Percentiles rank a stretch among this genome's conserved stretches.
Conservation (phyloP, 1,140 invertebrate species). For the Drosophila pectinifera region DNA sequence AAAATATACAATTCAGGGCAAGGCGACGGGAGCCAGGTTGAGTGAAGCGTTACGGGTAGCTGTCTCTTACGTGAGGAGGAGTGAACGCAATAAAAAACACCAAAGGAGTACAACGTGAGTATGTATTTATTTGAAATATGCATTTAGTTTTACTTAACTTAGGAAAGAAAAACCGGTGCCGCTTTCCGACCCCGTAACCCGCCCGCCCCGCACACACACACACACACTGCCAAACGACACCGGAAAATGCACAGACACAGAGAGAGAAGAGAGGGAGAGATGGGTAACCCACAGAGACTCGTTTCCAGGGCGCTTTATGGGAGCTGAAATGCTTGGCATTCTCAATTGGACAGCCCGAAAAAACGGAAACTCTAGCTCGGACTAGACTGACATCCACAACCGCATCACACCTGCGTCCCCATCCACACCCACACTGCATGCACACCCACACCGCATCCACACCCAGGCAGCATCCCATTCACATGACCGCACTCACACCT, state of each 20-base stretch:
- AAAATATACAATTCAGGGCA: not conserved
- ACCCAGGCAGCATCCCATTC: slow-evolving; percentile 12
- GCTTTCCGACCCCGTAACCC: slow-evolving; percentile 69
- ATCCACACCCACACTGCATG: slow-evolving; percentile 18
- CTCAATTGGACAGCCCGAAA: slow-evolving; percentile 46
- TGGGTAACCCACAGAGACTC: not conserved
- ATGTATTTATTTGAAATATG: slow-evolving; percentile 46
- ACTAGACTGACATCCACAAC: slow-evolving; percentile 14
- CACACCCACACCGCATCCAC: slow-evolving; percentile 15
- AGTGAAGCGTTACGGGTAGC: no score
- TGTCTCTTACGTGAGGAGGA: not conserved
- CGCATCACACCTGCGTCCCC: not conserved
- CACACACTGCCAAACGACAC: slow-evolving; percentile 30
- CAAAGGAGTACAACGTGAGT: slow-evolving; percentile 32
- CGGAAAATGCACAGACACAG: slow-evolving; percentile 37
- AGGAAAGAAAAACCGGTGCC: slow-evolving; percentile 54
- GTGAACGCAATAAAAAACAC: not conserved
- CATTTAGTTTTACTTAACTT: slow-evolving; percentile 38
- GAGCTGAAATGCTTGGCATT: slow-evolving; percentile 68
- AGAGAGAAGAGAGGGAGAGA: slow-evolving; percentile 1
- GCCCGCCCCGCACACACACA: slow-evolving; percentile 44
- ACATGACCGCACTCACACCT: slow-evolving; percentile 9
- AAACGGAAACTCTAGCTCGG: slow-evolving; percentile 4
- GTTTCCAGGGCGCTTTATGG: slow-evolving; percentile 10
- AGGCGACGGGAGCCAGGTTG: not conserved